A percentile compares a stretch with the other conserved stretches of the same genome.
These are phyloP conservation scores for Gryllus bimaculatus DNA, from an alignment of 1,140 invertebrate species.

Conservation along the genomic window DNA sequence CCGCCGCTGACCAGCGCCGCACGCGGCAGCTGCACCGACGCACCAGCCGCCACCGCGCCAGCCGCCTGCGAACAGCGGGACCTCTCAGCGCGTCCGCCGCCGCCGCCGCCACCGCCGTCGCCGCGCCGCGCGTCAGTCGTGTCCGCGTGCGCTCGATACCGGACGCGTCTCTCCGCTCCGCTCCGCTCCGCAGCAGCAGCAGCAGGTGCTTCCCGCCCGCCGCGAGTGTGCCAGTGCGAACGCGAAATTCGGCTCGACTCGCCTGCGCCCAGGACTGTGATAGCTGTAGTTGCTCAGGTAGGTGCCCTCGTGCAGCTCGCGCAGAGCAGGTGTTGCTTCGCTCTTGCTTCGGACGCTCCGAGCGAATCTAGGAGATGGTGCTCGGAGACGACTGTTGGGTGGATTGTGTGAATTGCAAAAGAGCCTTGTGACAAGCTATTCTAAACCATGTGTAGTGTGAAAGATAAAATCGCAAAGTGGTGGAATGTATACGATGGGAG, in stretches of 20 bases:
- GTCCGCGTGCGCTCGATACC: not conserved
- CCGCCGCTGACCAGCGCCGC: not conserved
- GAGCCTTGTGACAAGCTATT: too few relatives aligned
- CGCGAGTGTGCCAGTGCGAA: not conserved
- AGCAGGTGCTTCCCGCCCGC: too few relatives aligned
- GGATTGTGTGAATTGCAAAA: too few relatives aligned
- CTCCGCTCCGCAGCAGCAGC: not conserved
- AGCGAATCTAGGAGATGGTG: too few relatives aligned
- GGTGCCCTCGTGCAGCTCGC: not conserved
- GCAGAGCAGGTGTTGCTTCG: not conserved
- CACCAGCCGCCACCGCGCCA: not conserved
- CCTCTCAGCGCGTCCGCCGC: not conserved
- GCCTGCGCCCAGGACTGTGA: not conserved
- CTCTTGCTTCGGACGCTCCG: too few relatives aligned
- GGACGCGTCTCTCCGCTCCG: not conserved
- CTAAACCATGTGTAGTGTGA: too few relatives aligned
- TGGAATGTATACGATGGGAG: too few relatives aligned
- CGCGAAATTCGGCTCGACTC: not conserved
- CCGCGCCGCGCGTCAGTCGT: not conserved
- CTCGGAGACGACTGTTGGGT: too few relatives aligned
- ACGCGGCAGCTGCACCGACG: not conserved
- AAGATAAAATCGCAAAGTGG: too few relatives aligned
- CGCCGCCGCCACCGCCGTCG: too few relatives aligned
- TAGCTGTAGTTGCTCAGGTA: not conserved
- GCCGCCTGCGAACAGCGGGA: not conserved